Evolutionary conservation across 1,140 invertebrate species (phyloP).

Genomic region (Bicyclus anynana): DNA sequence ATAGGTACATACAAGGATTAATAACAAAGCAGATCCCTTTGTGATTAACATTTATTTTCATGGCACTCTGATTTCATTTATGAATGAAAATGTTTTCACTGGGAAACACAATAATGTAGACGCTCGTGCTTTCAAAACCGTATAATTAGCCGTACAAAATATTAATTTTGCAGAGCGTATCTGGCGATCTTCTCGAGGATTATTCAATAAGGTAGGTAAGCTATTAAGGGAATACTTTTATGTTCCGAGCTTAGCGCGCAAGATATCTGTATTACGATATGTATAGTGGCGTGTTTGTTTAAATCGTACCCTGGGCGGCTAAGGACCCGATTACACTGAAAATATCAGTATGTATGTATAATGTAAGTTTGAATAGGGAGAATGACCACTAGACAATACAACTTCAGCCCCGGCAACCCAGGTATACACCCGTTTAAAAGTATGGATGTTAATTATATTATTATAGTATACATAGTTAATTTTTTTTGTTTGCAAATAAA

Average conservation of each 20-base stretch:
- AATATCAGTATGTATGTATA: no score
- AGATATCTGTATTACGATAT: conserved; percentile 46
- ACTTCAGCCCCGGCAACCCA: no score
- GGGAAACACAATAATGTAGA: conserved; percentile 16
- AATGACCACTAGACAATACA: no score
- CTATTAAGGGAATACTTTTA: conserved; percentile 55
- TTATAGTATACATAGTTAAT: no score
- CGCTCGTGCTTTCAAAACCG: conserved; percentile 18
- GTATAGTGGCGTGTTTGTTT: conserved; percentile 50
- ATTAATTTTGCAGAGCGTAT: conserved; percentile 49
- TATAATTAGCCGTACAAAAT: conserved; percentile 47
- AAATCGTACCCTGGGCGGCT: conserved; percentile 32
- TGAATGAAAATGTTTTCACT: conserved; percentile 9
- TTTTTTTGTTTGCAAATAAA: no score
- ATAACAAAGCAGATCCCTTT: no score
- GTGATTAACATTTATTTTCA: no score
- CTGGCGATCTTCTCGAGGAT: conserved; percentile 39
- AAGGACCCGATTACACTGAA: not conserved
- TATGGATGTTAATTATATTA: no score
- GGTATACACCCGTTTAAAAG: no score
- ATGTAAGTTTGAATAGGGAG: no score
- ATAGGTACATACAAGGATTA: no score
- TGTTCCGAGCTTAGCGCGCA: conserved; percentile 43
- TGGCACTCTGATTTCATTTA: conserved; percentile 3
- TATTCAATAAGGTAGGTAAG: conserved; percentile 68